Evolutionary conservation across 1,140 invertebrate genomes (phyloP), one percentile per base, ranked within the genome.

Genomic region (Zaprionus taronus): DNA sequence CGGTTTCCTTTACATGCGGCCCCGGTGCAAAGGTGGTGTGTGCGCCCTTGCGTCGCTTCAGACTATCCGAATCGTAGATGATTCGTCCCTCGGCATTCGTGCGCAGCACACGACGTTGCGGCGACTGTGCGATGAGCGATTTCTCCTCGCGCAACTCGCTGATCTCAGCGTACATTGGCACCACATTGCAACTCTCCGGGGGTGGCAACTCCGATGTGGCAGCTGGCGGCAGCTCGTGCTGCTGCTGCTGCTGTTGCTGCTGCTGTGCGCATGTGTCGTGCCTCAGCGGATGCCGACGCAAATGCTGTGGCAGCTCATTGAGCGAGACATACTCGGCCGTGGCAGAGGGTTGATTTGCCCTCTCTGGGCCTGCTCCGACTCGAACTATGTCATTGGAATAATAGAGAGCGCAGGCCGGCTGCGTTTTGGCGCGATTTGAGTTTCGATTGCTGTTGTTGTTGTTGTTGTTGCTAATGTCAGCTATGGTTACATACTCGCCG

Each of bases 21-120:
- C 96, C 97, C 74, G 96, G 96, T 94, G 96, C 96, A 85, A 97
- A 97, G 22, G 96, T 97, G 7, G 96, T 97, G 79, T 97, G 96
- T 12, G 96, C 95, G 58, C 96, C 95, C 94, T 97, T 97, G 87
- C 96, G 94, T 84, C 97, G 94, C 91, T 95, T 96, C 64, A 98
- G 93, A 91, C 97, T 98, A 81, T 98, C 97, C 1, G 97, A 98
- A 66, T 96, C 96, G 92, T 97, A 98, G 49, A 98, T 96, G 53
- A 98, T 97, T 94, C 97, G 97, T 15, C 97, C 97, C 82, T 97
- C 96, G 1, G 97, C 96, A 92, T 98, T 97, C 34, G 98, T 92
- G 14, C 96, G 97, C 66, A 90, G 70, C 69, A 90, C 72, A 1
- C 98, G 97, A 84, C 97, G 95, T 7, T 58, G 75, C 34, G 57